Evolutionary conservation across 2,113 vertebrate species (phyloP).

Genomic region (Muntiacus muntjak): DNA sequence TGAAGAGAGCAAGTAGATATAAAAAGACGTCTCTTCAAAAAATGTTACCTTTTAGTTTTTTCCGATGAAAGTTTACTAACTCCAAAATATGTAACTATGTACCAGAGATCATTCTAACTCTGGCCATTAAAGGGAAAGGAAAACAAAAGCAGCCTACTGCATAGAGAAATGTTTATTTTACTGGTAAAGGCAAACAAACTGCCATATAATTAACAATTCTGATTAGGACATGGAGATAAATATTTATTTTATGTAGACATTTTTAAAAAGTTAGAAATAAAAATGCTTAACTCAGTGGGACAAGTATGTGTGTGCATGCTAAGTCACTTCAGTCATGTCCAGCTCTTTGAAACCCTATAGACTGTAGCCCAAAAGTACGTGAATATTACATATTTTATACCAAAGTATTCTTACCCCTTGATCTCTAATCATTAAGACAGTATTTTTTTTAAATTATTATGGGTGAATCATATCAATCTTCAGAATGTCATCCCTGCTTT

Average conservation of each 20-base stretch:
- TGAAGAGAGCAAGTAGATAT: background rate
- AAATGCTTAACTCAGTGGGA: background rate
- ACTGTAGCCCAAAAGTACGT: background rate
- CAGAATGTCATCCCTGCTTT: background rate
- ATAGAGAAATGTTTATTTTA: background rate
- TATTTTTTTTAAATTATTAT: background rate
- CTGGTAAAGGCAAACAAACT: background rate
- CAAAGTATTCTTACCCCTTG: background rate
- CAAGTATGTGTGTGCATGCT: background rate
- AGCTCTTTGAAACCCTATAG: background rate
- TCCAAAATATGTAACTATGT: background rate
- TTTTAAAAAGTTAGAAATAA: background rate
- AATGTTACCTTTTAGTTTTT: background rate
- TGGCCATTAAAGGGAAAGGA: background rate
- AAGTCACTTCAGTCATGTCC: background rate
- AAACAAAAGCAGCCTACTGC: background rate
- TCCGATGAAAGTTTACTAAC: background rate
- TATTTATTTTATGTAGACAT: background rate
- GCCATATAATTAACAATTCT: background rate
- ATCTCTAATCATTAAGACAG: background rate
- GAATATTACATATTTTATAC: background rate
- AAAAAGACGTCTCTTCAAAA: background rate
- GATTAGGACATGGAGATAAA: background rate
- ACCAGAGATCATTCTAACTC: background rate
- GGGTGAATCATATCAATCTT: background rate